Evolutionary conservation across 2,113 vertebrate species (phyloP).

Genomic region (Synchiropus splendidus): DNA sequence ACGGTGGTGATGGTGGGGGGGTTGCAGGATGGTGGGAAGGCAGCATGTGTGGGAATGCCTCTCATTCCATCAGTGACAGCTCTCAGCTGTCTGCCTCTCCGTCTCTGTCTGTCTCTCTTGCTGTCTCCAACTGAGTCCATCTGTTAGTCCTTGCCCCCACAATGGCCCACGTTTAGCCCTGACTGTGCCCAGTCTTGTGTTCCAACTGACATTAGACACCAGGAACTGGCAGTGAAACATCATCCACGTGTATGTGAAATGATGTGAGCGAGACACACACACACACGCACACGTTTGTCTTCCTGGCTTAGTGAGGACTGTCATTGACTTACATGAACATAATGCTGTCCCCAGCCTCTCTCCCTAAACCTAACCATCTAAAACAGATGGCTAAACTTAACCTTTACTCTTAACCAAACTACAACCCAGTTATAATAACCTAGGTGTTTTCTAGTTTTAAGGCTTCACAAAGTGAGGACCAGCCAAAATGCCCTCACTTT

Average conservation of each 20-base stretch:
- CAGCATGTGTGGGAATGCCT: constrained; percentile 28
- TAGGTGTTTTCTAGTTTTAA: too few species aligned
- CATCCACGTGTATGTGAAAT: background rate
- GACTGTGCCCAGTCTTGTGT: background rate
- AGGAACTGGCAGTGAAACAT: background rate
- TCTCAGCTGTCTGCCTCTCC: constrained; percentile 48
- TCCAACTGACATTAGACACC: background rate
- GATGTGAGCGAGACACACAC: constrained; percentile 1
- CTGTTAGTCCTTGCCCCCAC: background rate
- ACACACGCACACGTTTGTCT: background rate
- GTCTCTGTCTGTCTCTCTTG: constrained; percentile 11
- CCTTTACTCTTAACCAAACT: too few species aligned
- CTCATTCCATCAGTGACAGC: constrained; percentile 38
- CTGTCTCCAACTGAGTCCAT: constrained; percentile 8
- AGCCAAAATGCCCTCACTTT: too few species aligned
- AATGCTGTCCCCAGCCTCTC: too few species aligned
- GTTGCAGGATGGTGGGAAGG: background rate
- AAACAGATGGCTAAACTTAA: too few species aligned
- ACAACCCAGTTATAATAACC: too few species aligned
- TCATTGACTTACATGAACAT: too few species aligned
- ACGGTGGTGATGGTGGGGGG: too few species aligned
- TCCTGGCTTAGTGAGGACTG: too few species aligned
- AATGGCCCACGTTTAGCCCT: background rate
- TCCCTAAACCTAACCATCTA: too few species aligned
- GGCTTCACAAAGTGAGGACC: too few species aligned